Percentiles rank a stretch among this genome's conserved stretches.
Evolutionary conservation across 2,888 invertebrate genomes (phyloP).

Genomic region (Pedicia rivosa): DNA sequence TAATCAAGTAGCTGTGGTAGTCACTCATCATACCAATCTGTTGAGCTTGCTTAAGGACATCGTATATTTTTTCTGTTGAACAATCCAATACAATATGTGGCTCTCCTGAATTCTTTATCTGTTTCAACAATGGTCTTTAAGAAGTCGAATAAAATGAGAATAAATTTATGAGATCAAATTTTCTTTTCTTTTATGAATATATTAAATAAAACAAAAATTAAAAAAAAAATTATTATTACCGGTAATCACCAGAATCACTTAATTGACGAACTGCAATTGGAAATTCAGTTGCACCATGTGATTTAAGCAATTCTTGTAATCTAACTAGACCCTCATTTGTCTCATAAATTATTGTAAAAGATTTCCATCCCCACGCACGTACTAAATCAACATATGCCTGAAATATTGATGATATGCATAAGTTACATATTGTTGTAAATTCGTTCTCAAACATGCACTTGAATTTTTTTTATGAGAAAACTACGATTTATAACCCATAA

Average conservation of each 20-base stretch:
- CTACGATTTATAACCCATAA: no score
- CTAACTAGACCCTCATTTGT: conserved; percentile 76
- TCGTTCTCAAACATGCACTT: no score
- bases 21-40: conserved; percentile 96
- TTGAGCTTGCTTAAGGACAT: conserved; percentile 82
- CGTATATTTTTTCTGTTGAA: conserved; percentile 67
- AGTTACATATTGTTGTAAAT: no score
- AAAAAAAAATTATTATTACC: conserved; percentile 35
- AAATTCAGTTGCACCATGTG: conserved; percentile 69
- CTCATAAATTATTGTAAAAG: conserved; percentile 73
- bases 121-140: conserved; percentile 68
- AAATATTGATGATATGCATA: no score
- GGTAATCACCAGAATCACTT: conserved; percentile 69
- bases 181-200: background rate
- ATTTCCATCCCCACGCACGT: conserved; percentile 82
- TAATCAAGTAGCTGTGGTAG: conserved; percentile 86
- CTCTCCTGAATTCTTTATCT: conserved; percentile 83
- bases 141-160: conserved; percentile 7
- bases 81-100: conserved; percentile 85
- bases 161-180: conserved; percentile 7
- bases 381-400: conserved; percentile 86
- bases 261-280: conserved; percentile 73
- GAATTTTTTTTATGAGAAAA: no score
- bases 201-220: conserved; percentile 1
- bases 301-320: conserved; percentile 73